Evolutionary conservation across 2,797 vertebrate species (phyloP), one percentile per base, ranked within the genome.

Genomic region (Spinus olivaceus): DNA sequence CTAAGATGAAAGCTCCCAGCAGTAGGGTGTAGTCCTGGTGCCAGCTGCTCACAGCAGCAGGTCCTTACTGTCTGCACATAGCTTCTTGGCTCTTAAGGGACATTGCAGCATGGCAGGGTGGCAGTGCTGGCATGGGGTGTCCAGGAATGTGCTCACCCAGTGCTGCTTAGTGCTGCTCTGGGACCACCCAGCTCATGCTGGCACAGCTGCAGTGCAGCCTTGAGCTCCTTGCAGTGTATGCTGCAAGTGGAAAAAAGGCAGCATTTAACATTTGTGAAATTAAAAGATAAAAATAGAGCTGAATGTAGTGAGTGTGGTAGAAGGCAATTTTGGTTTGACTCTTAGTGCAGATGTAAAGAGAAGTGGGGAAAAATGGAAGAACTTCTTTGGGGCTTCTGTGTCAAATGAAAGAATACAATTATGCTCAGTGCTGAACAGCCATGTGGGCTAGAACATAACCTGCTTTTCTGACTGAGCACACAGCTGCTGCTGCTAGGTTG

Each of bases 191-290:
- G 14, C 20, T 37, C 12, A 12, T 24, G 7, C 14, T 19, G 14
- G 19, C 2, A 3, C 12, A 41, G 13, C 20, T 8, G 11, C 32
- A 50, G 12, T 0, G 1, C 27, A n/a, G 2, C 20, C 67, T 39
- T 0, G 0, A 61, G 42, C 35, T 72, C 16, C 42, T 51, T 59
- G 60, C 12, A 46, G 42, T 11, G 18, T 28, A 20, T 21, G 12
- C 17, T 69, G 14, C 0, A 2, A 21, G 32, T 22, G 25, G 10
- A 39, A 23, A 74, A 82, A 49, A 28, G 21, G 4, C 7, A 65
- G 42, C 18, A 6, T 71, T 71, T 78, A 77, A 15, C 4, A 3
- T 2, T 71, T 15, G 9, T 33, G 33, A 7, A 49, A 0, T 2
- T 30, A 18, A 72, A 65, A 53, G 28, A 12, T 12, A 60, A 64